These are phyloP conservation scores for Nemapogon koenigi DNA, from an alignment of 2,888 invertebrate species.

Conservation along the genomic window DNA sequence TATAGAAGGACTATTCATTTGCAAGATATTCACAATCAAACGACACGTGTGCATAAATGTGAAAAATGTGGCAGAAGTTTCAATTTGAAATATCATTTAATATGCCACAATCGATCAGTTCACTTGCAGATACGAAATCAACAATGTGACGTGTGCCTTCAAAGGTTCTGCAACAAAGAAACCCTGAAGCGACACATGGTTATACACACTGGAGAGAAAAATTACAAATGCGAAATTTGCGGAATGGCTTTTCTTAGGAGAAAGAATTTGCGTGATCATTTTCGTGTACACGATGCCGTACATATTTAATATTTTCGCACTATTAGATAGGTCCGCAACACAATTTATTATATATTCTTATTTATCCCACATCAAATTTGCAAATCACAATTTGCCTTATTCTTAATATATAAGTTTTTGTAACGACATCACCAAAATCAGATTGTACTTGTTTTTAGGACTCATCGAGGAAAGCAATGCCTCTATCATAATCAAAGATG, in stretches of 20 bases:
- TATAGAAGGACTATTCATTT: conserved; percentile 52
- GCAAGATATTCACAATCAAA: conserved; percentile 52
- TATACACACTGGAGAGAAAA: conserved; percentile 62
- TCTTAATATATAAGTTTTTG: no score
- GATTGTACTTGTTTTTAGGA: conserved; percentile 52
- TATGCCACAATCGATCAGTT: conserved; percentile 49
- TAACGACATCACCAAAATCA: no score
- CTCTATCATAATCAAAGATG: conserved; percentile 31
- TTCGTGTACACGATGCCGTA: conserved; percentile 35
- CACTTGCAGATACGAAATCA: conserved; percentile 57
- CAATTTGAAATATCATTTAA: conserved; percentile 47
- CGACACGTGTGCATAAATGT: conserved; percentile 50
- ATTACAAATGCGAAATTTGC: conserved; percentile 60
- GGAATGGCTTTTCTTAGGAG: conserved; percentile 53
- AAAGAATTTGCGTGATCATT: conserved; percentile 51
- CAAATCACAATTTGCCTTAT: no score
- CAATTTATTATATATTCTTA: background rate
- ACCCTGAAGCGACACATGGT: conserved; percentile 63
- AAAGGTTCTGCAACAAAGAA: conserved; percentile 61
- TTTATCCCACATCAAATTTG: background rate
- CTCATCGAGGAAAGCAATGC: conserved; percentile 32
- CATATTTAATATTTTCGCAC: background rate
- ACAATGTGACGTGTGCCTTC: conserved; percentile 58
- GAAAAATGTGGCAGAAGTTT: conserved; percentile 50
- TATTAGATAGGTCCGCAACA: background rate